Evolutionary conservation across 2,888 invertebrate genomes (phyloP), one percentile per base, ranked within the genome.

Genomic region (Arge pagana): DNA sequence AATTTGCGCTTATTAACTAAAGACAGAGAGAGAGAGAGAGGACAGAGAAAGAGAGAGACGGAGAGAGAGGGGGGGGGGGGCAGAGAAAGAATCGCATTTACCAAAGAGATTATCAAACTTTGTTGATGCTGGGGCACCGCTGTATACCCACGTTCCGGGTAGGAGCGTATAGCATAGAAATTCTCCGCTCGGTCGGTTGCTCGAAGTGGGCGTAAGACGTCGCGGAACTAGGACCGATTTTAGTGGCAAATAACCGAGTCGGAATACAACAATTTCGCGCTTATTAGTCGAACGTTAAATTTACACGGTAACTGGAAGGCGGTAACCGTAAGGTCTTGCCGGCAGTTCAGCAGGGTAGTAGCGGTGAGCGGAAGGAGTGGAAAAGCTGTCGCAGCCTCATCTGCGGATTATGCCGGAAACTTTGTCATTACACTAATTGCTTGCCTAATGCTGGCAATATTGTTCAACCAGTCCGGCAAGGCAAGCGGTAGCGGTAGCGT

Each of bases 391-490:
- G 30, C 31, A 15, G 45, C 42, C 52, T 49, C 57, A 57, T 58
- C 55, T 60, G 52, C 56, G 56, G 59, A 64, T 65, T 60, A 65
- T 62, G 49, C 53, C 48, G 36, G 10, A 41, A 70, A 68, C 67
- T 68, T 68, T 56, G 62, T 60, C 64, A 63, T 67, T 65, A 63
- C 62, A 65, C 64, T 67, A 67, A 70, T 70, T 67, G 64, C 61
- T 55, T 53, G 53, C 50, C 52, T 52, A 54, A 55, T 54, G 33
- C 45, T 35, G 33, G 23, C 45, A 15, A 45, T 45, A 33, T 33
- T 33, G 43, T 31, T 45, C 5, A 45, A 45, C 33, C 45, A 45
- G 45, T 33, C 43, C 31, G 7, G 10, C 15, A 15, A 15, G 10
- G 15, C 31, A 3, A 15, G n/a, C n/a, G n/a, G n/a, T n/a, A n/a